Evolutionary conservation across 2,888 invertebrate species (phyloP), one percentile per base, ranked within the genome.

Genomic region (Cataglyphis altisquamis): DNA sequence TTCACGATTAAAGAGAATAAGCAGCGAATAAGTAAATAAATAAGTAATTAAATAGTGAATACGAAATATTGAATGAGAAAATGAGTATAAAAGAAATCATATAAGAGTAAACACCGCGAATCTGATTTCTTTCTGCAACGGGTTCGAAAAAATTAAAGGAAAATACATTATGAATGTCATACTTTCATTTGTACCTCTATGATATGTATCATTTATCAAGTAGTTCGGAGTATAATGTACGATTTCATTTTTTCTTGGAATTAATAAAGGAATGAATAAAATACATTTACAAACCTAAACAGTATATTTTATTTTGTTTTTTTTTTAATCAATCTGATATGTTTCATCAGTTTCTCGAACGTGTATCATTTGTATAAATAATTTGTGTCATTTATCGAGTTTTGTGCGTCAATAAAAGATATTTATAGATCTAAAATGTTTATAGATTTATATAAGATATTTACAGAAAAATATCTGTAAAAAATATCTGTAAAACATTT

Each of bases 161-260:
- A 74, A 39, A 45, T 25, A 15, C 68, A 62, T 70, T n/a, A 67
- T 64, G 10, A 52, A 48, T 39, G 18, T 32, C 18, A 12, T 74
- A 85, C 74, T 80, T 75, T 80, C 8, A 21, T 85, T 88, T 85
- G 8, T 52, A 52, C n/a, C 75, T 64, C 77, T 45, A 25, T 12
- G 15, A 36, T 57, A 39, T 52, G 29, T 52, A 63, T 82, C 12
- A 8, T 60, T 57, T 75, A 18, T 45, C 10, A 62, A 63, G 12
- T 15, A 41, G 29, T 32, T 74, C 41, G 15, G 8, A 63, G 55
- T 72, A 60, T 18, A 21, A 83, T 87, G 82, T 89, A 87, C 48
- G 52, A 41, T 86, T 66, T 83, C 9, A 21, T 86, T 87, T 48
- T 73, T 84, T 75, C 57, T 70, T 75, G 29, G 21, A 60, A 77